phyloP scores from a whole-genome alignment of 2,888 invertebrate genomes.

The Tipula helvola region DNA sequence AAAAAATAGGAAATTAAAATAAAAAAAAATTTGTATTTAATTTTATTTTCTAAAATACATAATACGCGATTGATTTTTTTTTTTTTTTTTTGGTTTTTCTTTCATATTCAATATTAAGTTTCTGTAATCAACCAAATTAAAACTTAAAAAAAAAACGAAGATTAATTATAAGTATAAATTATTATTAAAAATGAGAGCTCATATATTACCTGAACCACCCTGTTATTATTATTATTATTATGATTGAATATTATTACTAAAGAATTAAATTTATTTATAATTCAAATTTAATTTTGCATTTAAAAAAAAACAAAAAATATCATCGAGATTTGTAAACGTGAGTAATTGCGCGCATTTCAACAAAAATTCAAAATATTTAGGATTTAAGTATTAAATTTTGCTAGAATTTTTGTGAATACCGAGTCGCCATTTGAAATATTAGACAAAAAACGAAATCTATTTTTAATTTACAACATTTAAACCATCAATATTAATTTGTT shows the following conservation, averaged over 20 bases:
- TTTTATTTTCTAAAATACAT: background rate
- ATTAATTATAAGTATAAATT: background rate
- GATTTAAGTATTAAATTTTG: background rate
- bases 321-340: background rate
- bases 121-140: background rate
- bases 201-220: slow-evolving; percentile 9
- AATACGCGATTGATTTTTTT: background rate
- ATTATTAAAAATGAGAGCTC: slow-evolving; percentile 9
- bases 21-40: background rate
- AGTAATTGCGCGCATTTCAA: background rate
- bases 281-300: background rate
- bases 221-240: background rate
- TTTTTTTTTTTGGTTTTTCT: background rate
- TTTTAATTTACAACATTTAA: too few species aligned
- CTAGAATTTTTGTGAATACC: background rate
- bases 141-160: background rate
- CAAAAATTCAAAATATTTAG: background rate
- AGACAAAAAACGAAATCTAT: background rate
- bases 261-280: background rate
- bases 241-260: background rate
- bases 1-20: background rate
- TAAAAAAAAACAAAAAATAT: background rate
- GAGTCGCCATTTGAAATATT: background rate
- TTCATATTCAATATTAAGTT: background rate
- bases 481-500: background rate